phyloP scores from a whole-genome alignment of 2,797 vertebrate genomes.

The Hephaestus fuliginosus region DNA sequence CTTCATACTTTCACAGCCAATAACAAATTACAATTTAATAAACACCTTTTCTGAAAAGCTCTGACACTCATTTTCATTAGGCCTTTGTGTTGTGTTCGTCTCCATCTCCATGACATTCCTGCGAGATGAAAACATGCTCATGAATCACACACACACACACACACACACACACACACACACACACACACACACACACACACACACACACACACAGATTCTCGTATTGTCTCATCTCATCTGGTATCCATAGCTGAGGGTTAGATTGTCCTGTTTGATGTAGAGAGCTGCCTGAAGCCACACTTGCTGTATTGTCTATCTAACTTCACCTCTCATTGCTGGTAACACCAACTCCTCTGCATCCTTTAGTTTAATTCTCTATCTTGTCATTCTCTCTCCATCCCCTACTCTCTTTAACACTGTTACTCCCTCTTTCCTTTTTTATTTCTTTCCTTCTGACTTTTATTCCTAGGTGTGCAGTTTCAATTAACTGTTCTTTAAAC shows the following conservation, averaged over 20 bases:
- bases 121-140: neutral
- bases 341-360: constrained; percentile 13
- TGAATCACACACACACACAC: constrained; percentile 1
- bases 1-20: constrained; percentile 6
- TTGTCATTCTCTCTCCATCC: neutral
- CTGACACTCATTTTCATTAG: constrained; percentile 9
- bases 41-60: constrained; percentile 12
- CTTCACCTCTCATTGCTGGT: neutral
- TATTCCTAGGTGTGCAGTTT: neutral
- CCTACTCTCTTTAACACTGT: neutral
- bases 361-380: neutral
- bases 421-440: neutral
- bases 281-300: constrained; percentile 19
- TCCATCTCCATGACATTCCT: constrained; percentile 17
- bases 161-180: neutral
- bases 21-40: constrained; percentile 30
- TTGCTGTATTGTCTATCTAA: constrained; percentile 20
- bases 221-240: constrained; percentile 12
- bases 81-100: neutral
- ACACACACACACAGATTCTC: neutral
- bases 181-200: neutral
- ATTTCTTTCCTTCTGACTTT: neutral
- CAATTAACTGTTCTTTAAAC: neutral
- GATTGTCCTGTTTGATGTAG: constrained; percentile 13
- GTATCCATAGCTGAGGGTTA: constrained; percentile 3